Percentiles rank a stretch among this genome's conserved stretches.
Evolutionary conservation across 2,888 invertebrate genomes (phyloP).

Genomic region (Drosophila nigricruria): DNA sequence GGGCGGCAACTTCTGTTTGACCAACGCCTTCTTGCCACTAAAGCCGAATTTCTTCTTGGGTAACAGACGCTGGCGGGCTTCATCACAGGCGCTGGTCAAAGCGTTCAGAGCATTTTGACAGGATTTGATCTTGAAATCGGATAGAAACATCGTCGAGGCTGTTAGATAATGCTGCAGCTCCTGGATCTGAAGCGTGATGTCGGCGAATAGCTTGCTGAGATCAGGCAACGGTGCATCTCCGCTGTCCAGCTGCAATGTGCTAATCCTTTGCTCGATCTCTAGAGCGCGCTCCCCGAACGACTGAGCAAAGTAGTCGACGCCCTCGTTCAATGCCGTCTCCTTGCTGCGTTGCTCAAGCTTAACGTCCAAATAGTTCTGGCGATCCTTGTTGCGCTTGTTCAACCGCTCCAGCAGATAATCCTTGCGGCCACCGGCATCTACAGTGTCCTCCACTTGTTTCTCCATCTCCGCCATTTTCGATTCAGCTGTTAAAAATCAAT

Average conservation of each 20-base stretch:
- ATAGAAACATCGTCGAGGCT: slow-evolving; percentile 92
- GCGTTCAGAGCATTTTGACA: slow-evolving; percentile 91
- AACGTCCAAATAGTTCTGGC: slow-evolving; percentile 83
- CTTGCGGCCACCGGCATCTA: slow-evolving; percentile 64
- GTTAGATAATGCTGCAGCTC: slow-evolving; percentile 92
- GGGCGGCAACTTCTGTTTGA: slow-evolving; percentile 68
- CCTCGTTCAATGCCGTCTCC: slow-evolving; percentile 81
- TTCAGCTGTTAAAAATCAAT: slow-evolving; percentile 74
- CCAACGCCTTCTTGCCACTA: slow-evolving; percentile 88
- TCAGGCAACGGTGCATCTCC: slow-evolving; percentile 75
- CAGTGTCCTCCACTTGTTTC: slow-evolving; percentile 37
- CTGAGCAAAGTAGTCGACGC: slow-evolving; percentile 89
- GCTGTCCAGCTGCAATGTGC: slow-evolving; percentile 74
- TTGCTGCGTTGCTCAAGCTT: slow-evolving; percentile 83
- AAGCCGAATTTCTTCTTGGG: slow-evolving; percentile 96
- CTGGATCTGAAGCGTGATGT: slow-evolving; percentile 90
- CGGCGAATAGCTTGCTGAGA: slow-evolving; percentile 88
- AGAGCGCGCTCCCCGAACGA: slow-evolving; percentile 89
- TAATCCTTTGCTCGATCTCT: slow-evolving; percentile 88
- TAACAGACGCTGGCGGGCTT: slow-evolving; percentile 89
- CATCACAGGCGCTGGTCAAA: slow-evolving; percentile 89
- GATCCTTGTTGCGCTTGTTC: slow-evolving; percentile 84
- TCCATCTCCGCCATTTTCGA: slow-evolving; percentile 53
- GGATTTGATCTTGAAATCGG: slow-evolving; percentile 92
- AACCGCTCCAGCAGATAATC: slow-evolving; percentile 83